Base-by-base conservation (phyloP, 2,113 vertebrate species). In the Leptosomus discolor region DNA sequence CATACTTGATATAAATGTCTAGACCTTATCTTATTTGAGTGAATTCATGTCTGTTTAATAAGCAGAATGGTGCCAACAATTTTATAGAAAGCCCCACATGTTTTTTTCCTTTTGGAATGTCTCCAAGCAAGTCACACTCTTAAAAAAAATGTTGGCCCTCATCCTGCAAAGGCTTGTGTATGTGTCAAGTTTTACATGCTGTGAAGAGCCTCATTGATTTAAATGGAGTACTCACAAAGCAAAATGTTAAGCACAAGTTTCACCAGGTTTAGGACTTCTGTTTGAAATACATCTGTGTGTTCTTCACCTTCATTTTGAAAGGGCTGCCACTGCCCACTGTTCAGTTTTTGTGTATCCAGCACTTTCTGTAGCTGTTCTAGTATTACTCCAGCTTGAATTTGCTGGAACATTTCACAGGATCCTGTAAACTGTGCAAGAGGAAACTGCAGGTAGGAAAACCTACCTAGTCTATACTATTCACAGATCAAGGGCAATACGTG, bases 101-200 rank as follows among this genome's bases (percentile, higher is more conserved):
- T 5, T 26, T 53, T 60, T 67, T 65, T 3, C 51, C 41, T 19
- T 80, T 75, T 94, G 95, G 85, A 96, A 90, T 84, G 43, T 88
- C 82, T 96, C 88, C 96, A 95, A 88, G 50, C 57, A 92, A 95
- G 90, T 94, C 90, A 94, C 88, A 83, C 67, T 92, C 67, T 77
- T 75, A 10, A 51, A 75, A 91, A 91, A 78, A 92, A 56, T 8
- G 5, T 4, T 92, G 96, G 92, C 78, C 70, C 67, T 90, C 78
- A 80, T 80, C 85, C 88, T 88, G 71, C 50, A 83, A 92, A 93
- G 58, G 69, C 85, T 80, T 92, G 36, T 92, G 56, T 56, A 53
- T 85, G 50, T 94, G 94, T 90, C 75, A 88, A 83, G 50, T 85
- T 93, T 70, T 94, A 73, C 50, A 78, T 67, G n/a, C 88, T 93